Evolutionary conservation across 1,140 invertebrate genomes (phyloP).

Genomic region (Procambarus clarkii): DNA sequence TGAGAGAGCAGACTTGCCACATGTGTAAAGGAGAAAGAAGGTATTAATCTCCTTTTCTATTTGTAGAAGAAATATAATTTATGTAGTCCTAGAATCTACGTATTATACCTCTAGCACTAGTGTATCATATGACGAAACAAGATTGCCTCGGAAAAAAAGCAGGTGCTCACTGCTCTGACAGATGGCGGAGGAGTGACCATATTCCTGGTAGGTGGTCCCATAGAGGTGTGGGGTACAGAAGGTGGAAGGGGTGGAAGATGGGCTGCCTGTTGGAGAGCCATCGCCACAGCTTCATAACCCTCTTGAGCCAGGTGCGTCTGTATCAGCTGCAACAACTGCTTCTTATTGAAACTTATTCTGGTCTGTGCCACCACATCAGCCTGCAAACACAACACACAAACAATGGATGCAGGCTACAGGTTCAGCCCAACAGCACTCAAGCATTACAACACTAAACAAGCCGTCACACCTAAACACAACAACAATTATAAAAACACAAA

Average conservation of each 20-base stretch:
- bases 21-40: too few species aligned
- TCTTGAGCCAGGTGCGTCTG: conserved; percentile 89
- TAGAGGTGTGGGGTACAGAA: conserved; percentile 58
- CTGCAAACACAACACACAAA: conserved; percentile 71
- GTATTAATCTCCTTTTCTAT: too few species aligned
- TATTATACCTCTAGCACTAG: too few species aligned
- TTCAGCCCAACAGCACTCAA: too few species aligned
- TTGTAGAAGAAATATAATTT: too few species aligned
- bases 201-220: conserved; percentile 61
- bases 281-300: conserved; percentile 85
- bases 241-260: conserved; percentile 77
- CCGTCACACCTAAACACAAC: too few species aligned
- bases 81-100: too few species aligned
- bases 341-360: conserved; percentile 93
- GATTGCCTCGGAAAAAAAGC: neutral
- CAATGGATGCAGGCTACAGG: neutral
- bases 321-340: conserved; percentile 93
- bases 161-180: conserved; percentile 38
- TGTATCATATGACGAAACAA: too few species aligned
- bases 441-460: too few species aligned
- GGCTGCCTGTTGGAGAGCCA: conserved; percentile 86
- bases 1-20: too few species aligned
- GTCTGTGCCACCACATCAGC: conserved; percentile 97
- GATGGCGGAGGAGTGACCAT: conserved; percentile 54
- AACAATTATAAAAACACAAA: too few species aligned